Evolutionary conservation across 2,888 invertebrate species (phyloP), one percentile per base, ranked within the genome.

Genomic region (Drosophila fulvimacula): DNA sequence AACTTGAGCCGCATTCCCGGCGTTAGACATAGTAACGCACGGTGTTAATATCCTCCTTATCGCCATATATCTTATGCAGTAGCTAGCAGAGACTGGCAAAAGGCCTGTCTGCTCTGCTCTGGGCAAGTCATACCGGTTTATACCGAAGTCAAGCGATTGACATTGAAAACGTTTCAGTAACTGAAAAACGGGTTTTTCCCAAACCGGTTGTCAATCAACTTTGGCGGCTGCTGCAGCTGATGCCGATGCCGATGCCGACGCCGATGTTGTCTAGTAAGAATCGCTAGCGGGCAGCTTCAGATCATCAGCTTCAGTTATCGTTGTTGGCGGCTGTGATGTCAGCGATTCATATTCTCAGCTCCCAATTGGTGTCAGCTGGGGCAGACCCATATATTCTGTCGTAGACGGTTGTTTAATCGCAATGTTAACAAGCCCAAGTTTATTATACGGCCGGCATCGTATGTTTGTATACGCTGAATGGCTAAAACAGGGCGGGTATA

Each of bases 141-240:
- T 56, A 64, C 55, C 63, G 63, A 51, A 65, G 59, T 60, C 52
- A 60, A 61, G 66, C 68, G 73, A 73, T 84, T 84, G 89, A 84
- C 83, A 84, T 84, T 84, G 83, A 84, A 87, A 88, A 76, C 66
- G 89, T 49, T 76, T 69, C 63, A 88, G 69, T 66, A 71, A 66
- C 57, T 56, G 42, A 61, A 48, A 77, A 89, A 87, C 89, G 48
- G 55, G 83, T 83, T 89, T 88, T 51, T 61, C 13, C 32, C 57
- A 88, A 88, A 82, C 82, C 88, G 81, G 82, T 88, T 86, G 55
- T 51, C 81, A 74, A 81, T 67, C 83, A 69, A 64, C 69, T 61
- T 58, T 64, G 30, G 46, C 51, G 69, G 30, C 44, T 58, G 46
- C 48, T 42, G 69, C 62, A 53, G 69, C 64, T 69, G 76, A 59